Conservation (phyloP, 2,797 vertebrate genomes). For the Urocyon cinereoargenteus region DNA sequence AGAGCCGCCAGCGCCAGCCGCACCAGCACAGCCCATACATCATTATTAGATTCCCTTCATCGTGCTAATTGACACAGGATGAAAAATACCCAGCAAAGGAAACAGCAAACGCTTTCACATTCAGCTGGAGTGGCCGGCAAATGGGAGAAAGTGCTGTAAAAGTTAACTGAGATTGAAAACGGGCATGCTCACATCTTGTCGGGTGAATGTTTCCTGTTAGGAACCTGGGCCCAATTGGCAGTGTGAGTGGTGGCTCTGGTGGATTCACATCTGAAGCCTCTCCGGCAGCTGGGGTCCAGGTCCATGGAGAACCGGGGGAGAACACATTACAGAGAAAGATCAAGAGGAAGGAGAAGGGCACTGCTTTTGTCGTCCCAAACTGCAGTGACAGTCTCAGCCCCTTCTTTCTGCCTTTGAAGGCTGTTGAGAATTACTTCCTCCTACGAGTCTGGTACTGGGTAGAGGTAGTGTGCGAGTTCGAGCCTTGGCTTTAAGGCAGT, state of each 20-base stretch:
- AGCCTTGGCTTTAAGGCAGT: not conserved
- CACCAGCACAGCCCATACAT: slow-evolving; percentile 69
- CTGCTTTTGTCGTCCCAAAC: not conserved
- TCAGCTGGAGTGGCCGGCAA: slow-evolving; percentile 73
- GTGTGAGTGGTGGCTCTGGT: not conserved
- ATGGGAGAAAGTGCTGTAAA: slow-evolving; percentile 77
- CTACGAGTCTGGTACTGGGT: rapidly evolving
- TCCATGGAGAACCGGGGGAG: not conserved
- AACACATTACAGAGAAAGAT: not conserved
- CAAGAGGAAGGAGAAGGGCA: not conserved
- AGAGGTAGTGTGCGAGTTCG: not conserved
- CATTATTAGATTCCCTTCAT: slow-evolving; percentile 80
- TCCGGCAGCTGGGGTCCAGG: not conserved
- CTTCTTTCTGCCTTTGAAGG: not conserved
- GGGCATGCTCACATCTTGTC: not conserved
- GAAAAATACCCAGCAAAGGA: slow-evolving; percentile 78
- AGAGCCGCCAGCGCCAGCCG: not conserved
- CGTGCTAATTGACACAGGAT: slow-evolving; percentile 84
- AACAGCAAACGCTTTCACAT: slow-evolving; percentile 63
- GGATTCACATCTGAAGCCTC: not conserved
- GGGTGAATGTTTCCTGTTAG: not conserved
- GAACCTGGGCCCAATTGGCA: rapidly evolving
- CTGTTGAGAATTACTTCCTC: not conserved
- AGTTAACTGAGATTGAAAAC: slow-evolving; percentile 84
- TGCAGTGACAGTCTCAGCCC: rapidly evolving